Base-by-base conservation (phyloP, 2,888 invertebrate genomes). In the Drosophila longiperda region DNA sequence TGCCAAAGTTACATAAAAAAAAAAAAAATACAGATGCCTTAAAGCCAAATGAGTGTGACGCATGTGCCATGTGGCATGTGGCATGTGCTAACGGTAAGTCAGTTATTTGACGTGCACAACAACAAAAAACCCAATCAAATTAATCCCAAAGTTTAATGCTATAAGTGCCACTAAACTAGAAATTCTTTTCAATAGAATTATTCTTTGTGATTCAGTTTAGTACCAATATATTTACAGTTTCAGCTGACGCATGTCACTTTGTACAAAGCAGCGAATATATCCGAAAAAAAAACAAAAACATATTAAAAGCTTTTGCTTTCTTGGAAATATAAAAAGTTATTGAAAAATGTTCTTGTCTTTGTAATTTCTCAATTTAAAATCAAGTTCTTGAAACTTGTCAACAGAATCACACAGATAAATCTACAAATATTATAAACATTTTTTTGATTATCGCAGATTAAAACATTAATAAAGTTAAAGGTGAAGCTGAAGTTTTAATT, bases 1-100 rank as follows among this genome's bases (percentile, higher is more conserved):
- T 55, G 23, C 49, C 7, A 23, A 12, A 77, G 64, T 74, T 78
- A 69, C 36, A 67, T 64, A 75, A 9, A 36, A 42, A 49, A 11
- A 45, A 54, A 48, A 15, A 52, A 29, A 36, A 53, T 48, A 29
- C 45, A 12, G 50, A n/a, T 23, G 23, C 15, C 20, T 38, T 45
- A 33, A 50, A 45, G 33, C 23, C 32, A 42, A 11, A 17, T 20
- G 12, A 55, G 50, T 12, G 23, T 53, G 52, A 38, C 29, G 50
- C 50, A 45, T 45, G 45, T 45, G 45, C 23, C 23, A 45, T 45
- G 36, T 36, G 36, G 15, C 15, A 3, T 52, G 52, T 38, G 23
- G 20, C 42, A 42, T 55, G 42, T 42, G 50, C 33, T 33, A 17
- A 34, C 36, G 12, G 40, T 34, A 60, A 36, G 71, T 36, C 34